Evolutionary conservation across 2,113 vertebrate genomes (phyloP), one percentile per base, ranked within the genome.

Genomic region (Scomber scombrus): DNA sequence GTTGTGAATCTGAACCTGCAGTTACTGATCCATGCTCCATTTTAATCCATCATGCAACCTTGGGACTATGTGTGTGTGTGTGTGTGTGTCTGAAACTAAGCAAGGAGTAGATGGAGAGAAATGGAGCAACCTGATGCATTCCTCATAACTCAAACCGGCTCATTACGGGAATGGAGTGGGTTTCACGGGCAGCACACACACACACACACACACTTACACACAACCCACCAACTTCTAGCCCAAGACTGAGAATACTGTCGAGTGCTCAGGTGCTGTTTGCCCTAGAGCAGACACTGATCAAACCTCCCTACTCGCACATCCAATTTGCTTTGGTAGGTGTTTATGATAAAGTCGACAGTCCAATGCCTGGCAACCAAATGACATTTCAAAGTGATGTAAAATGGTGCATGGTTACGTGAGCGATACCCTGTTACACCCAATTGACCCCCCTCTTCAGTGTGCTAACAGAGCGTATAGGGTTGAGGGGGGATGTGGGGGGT

Each of bases 11-110:
- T 65, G 51, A 88, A 80, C 63, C 54, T 57, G 29, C 15, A 64
- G 69, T 71, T 64, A 84, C 82, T 85, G 90, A 86, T 80, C 84
- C 78, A 54, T 71, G 78, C 2, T 52, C 71, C 47, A 57, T 80
- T 65, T 81, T 78, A 84, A 91, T 92, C 67, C 75, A 89, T 90
- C 85, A 89, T 40, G 11, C 55, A 84, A 56, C 65, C 74, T 46
- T 8, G 57, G 70, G 72, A 71, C 11, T 51, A 7, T 40, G 34
- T 40, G 34, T 40, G 34, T 40, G 29, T 31, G 49, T 49, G 57
- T 63, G 13, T 43, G 71, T 82, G 51, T 61, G 80, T 3, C 16
- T 21, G 54, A 29, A 69, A 21, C 10, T 29, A 57, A 45, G 63
- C 16, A 26, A 81, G n/a, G 15, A 71, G n/a, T 54, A 81, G 40